phyloP scores from a whole-genome alignment of 2,797 vertebrate species.

The Enteromius treurensis region DNA sequence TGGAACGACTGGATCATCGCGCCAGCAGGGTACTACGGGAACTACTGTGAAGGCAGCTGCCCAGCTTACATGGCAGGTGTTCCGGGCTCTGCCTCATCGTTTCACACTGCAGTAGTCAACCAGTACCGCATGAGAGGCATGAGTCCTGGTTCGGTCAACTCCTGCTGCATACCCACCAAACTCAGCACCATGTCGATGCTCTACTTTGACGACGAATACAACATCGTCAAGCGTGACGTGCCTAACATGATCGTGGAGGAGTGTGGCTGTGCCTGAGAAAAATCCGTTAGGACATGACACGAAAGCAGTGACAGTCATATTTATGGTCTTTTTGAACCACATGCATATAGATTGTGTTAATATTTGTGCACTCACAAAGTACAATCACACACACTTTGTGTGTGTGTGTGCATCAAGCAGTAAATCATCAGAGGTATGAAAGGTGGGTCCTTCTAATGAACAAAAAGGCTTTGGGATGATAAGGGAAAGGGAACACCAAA shows the following conservation, averaged over 20 bases:
- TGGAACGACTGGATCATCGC: constrained; percentile 99
- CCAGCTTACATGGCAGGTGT: constrained; percentile 97
- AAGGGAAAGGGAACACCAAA: constrained; percentile 77
- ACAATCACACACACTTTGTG: constrained; percentile 60
- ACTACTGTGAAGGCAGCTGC: constrained; percentile 98
- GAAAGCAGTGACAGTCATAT: constrained; percentile 66
- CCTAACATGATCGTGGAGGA: constrained; percentile 99
- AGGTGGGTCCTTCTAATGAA: constrained; percentile 52
- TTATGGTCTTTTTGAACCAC: constrained; percentile 70
- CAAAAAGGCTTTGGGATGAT: constrained; percentile 62
- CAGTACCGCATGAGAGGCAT: constrained; percentile 98
- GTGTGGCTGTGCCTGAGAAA: constrained; percentile 93
- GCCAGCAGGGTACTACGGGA: constrained; percentile 95
- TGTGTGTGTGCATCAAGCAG: constrained; percentile 62
- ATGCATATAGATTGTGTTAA: constrained; percentile 73
- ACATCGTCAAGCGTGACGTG: constrained; percentile 98
- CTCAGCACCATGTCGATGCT: constrained; percentile 99
- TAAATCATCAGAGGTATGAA: constrained; percentile 71
- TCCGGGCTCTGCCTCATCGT: constrained; percentile 94
- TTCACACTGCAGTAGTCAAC: constrained; percentile 98
- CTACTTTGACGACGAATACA: constrained; percentile 98
- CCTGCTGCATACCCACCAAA: constrained; percentile 98
- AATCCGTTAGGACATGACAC: constrained; percentile 54
- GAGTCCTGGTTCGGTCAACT: constrained; percentile 94
- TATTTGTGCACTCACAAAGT: constrained; percentile 60